Conservation (phyloP, 2,797 vertebrate species). For the Diglossa cyanea region DNA sequence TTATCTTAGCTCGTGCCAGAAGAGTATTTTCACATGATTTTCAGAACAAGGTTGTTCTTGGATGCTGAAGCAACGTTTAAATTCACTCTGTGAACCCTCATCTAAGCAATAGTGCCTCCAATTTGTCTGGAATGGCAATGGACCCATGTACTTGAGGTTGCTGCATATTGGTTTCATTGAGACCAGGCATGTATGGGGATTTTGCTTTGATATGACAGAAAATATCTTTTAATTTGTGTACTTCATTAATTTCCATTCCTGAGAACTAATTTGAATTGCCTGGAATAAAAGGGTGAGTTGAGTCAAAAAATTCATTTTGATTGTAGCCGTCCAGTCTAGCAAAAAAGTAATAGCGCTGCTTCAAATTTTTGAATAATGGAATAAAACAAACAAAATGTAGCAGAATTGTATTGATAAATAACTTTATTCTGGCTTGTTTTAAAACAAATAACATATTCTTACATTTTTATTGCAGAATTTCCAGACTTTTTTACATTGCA, state of each 20-base stretch:
- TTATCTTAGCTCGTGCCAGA: background rate
- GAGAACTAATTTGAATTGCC: background rate
- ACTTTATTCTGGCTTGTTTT: background rate
- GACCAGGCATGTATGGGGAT: accelerated
- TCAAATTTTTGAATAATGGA: background rate
- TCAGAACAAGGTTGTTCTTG: background rate
- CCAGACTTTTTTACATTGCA: background rate
- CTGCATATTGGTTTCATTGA: background rate
- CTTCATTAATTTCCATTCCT: background rate
- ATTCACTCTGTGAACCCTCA: background rate
- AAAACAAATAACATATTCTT: background rate
- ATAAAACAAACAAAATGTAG: background rate
- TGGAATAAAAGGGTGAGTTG: background rate
- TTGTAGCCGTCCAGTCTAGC: background rate
- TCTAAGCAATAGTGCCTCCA: background rate
- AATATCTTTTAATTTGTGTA: background rate
- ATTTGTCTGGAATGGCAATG: background rate
- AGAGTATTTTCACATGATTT: background rate
- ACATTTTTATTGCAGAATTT: background rate
- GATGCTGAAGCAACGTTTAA: background rate
- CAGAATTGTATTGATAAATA: background rate
- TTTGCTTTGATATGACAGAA: background rate
- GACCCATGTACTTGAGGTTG: background rate
- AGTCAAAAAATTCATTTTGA: constrained; percentile 30
- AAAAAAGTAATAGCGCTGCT: background rate